phyloP scores from a whole-genome alignment of 2,888 invertebrate genomes.

The Phaonia tiefii region DNA sequence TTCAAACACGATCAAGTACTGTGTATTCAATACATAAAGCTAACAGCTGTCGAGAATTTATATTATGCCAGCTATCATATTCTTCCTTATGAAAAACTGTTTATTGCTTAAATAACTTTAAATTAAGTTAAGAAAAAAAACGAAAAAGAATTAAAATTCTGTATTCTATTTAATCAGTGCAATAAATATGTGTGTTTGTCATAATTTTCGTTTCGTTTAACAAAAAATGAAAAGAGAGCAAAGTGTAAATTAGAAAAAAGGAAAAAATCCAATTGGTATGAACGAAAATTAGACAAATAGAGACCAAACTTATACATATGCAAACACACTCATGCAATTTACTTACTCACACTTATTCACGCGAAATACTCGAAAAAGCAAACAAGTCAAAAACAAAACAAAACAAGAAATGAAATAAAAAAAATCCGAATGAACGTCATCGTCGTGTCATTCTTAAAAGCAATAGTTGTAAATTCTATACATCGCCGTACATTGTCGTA shows the following conservation, averaged over 20 bases:
- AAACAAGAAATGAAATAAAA: conserved; percentile 40
- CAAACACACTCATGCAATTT: conserved; percentile 38
- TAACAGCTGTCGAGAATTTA: conserved; percentile 22
- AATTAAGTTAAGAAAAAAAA: conserved; percentile 29
- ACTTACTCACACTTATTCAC: conserved; percentile 22
- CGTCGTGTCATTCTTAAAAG: conserved; percentile 74
- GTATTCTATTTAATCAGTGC: conserved; percentile 63
- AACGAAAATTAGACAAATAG: conserved; percentile 65
- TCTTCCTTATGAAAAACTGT: conserved; percentile 31
- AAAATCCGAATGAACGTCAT: conserved; percentile 75
- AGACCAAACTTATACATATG: conserved; percentile 42
- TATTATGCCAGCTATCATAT: not conserved
- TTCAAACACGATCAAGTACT: not conserved
- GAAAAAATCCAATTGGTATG: conserved; percentile 57
- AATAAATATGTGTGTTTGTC: conserved; percentile 61
- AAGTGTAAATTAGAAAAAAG: conserved; percentile 63
- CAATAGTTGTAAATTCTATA: conserved; percentile 62
- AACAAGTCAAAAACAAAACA: conserved; percentile 46
- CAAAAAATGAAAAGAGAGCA: conserved; percentile 58
- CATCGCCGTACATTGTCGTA: conserved; percentile 7
- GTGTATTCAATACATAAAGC: not conserved
- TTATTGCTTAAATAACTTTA: conserved; percentile 28
- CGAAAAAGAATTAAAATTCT: conserved; percentile 43
- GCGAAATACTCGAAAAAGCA: conserved; percentile 27
- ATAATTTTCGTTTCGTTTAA: conserved; percentile 35